phyloP scores from a whole-genome alignment of 2,888 invertebrate genomes.

The Apoderus coryli region DNA sequence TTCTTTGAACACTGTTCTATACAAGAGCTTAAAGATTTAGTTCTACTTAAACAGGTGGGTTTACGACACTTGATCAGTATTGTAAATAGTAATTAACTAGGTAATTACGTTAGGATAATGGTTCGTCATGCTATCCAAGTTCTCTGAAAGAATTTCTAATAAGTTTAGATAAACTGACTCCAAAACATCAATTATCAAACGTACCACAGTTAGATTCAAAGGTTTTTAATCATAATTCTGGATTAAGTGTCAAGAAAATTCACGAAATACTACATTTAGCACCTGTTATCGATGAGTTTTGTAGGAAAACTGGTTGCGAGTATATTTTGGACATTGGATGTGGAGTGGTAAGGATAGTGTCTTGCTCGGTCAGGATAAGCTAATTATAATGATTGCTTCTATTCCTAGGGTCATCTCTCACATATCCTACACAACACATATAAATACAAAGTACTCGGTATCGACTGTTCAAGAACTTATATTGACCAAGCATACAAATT shows the following conservation, averaged over 20 bases:
- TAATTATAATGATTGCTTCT: conserved; percentile 8
- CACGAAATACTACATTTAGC: conserved; percentile 55
- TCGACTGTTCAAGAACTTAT: conserved; percentile 46
- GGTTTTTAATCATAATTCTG: conserved; percentile 21
- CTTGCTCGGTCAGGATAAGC: not conserved
- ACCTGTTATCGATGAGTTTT: conserved; percentile 37
- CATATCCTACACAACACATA: conserved; percentile 45
- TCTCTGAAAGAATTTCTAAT: conserved; percentile 10
- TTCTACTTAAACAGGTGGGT: no score
- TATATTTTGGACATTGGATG: conserved; percentile 58
- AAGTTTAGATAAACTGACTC: not conserved
- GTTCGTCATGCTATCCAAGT: no score
- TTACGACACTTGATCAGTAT: no score
- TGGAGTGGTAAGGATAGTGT: conserved; percentile 46
- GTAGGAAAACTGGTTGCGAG: conserved; percentile 33
- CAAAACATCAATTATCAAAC: not conserved
- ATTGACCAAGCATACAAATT: conserved; percentile 42
- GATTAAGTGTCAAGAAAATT: conserved; percentile 46
- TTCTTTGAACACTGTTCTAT: conserved; percentile 32
- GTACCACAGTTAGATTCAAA: not conserved
- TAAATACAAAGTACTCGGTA: conserved; percentile 46
- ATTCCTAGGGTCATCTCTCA: conserved; percentile 55
- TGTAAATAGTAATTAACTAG: no score
- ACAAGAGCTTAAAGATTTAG: conserved; percentile 36
- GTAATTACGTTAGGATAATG: no score